Evolutionary conservation across 1,140 invertebrate genomes (phyloP), one percentile per base, ranked within the genome.

Genomic region (fruit fly (Drosophila melanogaster)): DNA sequence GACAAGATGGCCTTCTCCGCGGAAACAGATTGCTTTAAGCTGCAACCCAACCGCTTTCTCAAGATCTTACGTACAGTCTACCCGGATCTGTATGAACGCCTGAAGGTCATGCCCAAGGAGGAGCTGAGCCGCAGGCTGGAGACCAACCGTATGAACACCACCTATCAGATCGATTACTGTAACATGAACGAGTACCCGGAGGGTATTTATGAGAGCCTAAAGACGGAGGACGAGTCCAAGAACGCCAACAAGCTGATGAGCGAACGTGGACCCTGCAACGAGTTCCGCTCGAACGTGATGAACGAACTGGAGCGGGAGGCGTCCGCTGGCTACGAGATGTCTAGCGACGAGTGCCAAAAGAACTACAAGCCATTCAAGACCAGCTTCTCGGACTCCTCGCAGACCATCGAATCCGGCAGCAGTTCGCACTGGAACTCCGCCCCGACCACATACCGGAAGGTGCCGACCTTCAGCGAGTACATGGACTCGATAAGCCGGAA

Each of bases 81-180:
- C 81, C 93, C 94, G 0, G 93, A 93, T 78, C 83, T 94, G 11
- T 94, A 94, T 51, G 93, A 93, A 72, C 90, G 93, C 15, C 69
- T 94, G 1, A 92, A 93, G 51, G 81, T 83, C 1, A 86, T 93
- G 44, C 92, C 93, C 8, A 92, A 93, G 14, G 92, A 93, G 46
- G 93, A 94, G 61, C 67, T 93, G 10, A 84, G 93, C 15, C 90
- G 92, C 4, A 84, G 92, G 24, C 90, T 94, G 14, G 93, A 94
- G 56, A 83, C 77, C 19, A 93, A 94, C 79, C 91, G 94, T 37
- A 79, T 94, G 58, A 93, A 86, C 30, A 93, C 93, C 8, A 94
- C 94, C 0, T 94, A 94, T 80, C 93, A 94, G 77, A 86, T 93
- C 5, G 94, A 94, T 77, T 94, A 90, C 70, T 92, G 93, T 22